phyloP scores from a whole-genome alignment of 2,888 invertebrate species.

The Tipula confusa region DNA sequence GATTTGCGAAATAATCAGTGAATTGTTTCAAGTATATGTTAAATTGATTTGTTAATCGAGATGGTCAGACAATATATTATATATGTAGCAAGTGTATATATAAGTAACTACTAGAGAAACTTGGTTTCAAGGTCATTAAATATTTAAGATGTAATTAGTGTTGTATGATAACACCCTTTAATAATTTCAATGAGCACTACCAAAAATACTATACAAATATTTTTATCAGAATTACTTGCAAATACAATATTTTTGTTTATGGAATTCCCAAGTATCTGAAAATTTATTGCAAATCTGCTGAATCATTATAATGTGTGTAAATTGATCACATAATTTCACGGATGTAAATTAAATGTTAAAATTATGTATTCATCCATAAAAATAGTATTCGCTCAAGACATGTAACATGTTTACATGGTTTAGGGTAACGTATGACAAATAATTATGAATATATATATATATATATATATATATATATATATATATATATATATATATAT shows the following conservation, averaged over 20 bases:
- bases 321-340: neutral
- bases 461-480: too few species aligned
- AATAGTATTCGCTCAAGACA: neutral
- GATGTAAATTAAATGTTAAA: neutral
- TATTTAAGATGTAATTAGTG: too few species aligned
- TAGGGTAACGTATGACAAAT: too few species aligned
- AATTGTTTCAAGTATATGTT: too few species aligned
- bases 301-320: neutral
- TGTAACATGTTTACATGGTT: too few species aligned
- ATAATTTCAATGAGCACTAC: too few species aligned
- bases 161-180: too few species aligned
- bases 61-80: too few species aligned
- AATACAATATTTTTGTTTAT: neutral
- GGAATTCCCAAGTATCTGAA: neutral
- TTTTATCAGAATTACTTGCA: neutral
- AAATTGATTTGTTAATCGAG: too few species aligned
- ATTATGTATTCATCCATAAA: too few species aligned
- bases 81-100: neutral
- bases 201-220: neutral
- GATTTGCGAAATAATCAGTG: neutral
- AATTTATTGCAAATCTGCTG: neutral
- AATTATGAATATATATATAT: too few species aligned
- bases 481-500: too few species aligned
- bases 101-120: neutral
- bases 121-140: neutral